Percentiles rank a stretch among this genome's conserved stretches.
These are phyloP conservation scores for Aphodius sticticus DNA, from an alignment of 2,888 invertebrate genomes.

Conservation along the genomic window DNA sequence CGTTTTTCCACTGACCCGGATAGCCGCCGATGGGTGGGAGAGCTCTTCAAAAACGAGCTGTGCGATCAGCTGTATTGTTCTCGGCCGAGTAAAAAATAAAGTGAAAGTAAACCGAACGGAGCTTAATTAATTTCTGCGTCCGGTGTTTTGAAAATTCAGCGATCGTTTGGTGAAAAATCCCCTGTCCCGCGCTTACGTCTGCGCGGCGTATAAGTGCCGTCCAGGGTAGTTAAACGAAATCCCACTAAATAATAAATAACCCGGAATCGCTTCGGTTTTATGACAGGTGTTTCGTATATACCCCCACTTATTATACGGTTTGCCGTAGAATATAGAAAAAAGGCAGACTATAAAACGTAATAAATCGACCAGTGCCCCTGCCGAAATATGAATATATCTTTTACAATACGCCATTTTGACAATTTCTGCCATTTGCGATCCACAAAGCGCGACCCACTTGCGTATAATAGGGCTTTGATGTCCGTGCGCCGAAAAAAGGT, in stretches of 20 bases:
- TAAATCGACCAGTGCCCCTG: too few relatives aligned
- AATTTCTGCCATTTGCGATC: not conserved
- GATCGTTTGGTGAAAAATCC: not conserved
- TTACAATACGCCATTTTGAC: not conserved
- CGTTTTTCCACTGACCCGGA: not conserved
- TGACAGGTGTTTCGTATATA: not conserved
- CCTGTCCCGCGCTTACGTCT: not conserved
- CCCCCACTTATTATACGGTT: not conserved
- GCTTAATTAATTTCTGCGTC: not conserved
- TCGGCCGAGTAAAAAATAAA: not conserved
- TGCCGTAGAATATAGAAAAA: not conserved
- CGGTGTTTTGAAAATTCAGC: not conserved
- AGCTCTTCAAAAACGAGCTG: not conserved
- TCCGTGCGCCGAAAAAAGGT: not conserved
- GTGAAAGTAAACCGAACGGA: not conserved
- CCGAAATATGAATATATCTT: not conserved
- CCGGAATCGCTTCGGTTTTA: not conserved
- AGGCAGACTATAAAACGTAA: not conserved
- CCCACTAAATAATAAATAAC: not conserved
- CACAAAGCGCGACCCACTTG: not conserved
- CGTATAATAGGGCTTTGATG: not conserved
- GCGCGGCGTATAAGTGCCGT: too few relatives aligned
- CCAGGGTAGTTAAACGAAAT: not conserved
- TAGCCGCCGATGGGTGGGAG: not conserved
- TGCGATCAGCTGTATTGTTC: not conserved